Base-by-base conservation (phyloP, 2,888 invertebrate genomes). In the Stomorhina lunata region DNA sequence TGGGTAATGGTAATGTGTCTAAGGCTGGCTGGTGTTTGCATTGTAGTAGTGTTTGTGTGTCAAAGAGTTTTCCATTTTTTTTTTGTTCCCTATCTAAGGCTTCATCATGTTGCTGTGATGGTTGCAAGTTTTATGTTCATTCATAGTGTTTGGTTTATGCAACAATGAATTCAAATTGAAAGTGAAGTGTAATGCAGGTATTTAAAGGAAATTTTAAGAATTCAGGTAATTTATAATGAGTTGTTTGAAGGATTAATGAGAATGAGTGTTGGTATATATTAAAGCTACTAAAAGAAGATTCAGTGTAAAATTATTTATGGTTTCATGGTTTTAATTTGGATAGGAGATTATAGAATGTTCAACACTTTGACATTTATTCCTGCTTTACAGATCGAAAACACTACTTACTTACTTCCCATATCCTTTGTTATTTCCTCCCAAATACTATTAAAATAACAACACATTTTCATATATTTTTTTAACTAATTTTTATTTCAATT, bases 401-500 rank as follows among this genome's bases (percentile, higher is more conserved):
- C n/a, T n/a, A n/a, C n/a, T n/a, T n/a, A n/a, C n/a, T n/a, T n/a
- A n/a, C n/a, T n/a, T n/a, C n/a, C n/a, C n/a, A n/a, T n/a, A n/a
- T n/a, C n/a, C n/a, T n/a, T n/a, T n/a, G n/a, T n/a, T n/a, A n/a
- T n/a, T n/a, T n/a, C n/a, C n/a, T n/a, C n/a, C n/a, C n/a, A n/a
- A n/a, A n/a, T n/a, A n/a, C n/a, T n/a, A n/a, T 37, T 12, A 37
- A 5, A 65, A 65, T 48, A 48, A 65, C 29, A 65, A 40, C 37
- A 27, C 17, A 4, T 1, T 6, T 6, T n/a, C n/a, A 53, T 10
- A 63, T 40, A 34, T 17, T 69, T 76, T 81, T 82, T 82, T 55
- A 82, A 82, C 79, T 82, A 82, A 79, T 79, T 75, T 81, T 82
- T 82, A 82, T 82, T 82, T 82, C 75, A 82, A 82, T 82, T 79